These are phyloP conservation scores for Ectobius pallidus DNA, from an alignment of 2,888 invertebrate species.

Conservation along the genomic window DNA sequence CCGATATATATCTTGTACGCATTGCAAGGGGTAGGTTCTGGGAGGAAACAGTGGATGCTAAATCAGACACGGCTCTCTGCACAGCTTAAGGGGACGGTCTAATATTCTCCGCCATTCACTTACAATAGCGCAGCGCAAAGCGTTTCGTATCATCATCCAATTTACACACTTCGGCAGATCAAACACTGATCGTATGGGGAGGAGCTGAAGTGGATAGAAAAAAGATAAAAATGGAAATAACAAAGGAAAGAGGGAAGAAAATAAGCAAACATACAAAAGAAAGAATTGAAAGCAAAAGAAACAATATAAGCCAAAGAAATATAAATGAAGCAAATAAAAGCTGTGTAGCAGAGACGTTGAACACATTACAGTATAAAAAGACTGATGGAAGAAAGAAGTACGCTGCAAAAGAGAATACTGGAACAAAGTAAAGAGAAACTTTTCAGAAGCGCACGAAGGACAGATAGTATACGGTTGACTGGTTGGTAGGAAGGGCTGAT, in stretches of 20 bases:
- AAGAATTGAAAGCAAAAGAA: neutral
- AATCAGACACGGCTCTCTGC: conserved; percentile 38
- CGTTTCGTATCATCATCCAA: too few relatives aligned
- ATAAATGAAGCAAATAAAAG: neutral
- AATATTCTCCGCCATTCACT: too few relatives aligned
- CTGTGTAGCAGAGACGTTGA: neutral
- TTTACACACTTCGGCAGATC: too few relatives aligned
- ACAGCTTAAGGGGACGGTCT: conserved; percentile 10
- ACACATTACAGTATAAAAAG: neutral
- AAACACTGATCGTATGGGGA: neutral
- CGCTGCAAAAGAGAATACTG: neutral
- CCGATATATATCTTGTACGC: conserved; percentile 29
- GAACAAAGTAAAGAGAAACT: neutral
- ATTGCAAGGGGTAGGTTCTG: conserved; percentile 5
- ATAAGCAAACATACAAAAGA: neutral
- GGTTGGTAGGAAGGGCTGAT: too few relatives aligned
- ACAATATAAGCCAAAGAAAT: neutral
- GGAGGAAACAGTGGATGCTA: conserved; percentile 34
- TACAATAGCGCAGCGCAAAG: too few relatives aligned
- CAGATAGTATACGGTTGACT: too few relatives aligned
- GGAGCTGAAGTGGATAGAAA: neutral
- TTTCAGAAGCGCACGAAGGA: too few relatives aligned
- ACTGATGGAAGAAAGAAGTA: neutral
- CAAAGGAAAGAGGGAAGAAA: neutral
- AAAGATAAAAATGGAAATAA: neutral